Conservation (phyloP, 2,113 vertebrate genomes). For the Zosterops lateralis region DNA sequence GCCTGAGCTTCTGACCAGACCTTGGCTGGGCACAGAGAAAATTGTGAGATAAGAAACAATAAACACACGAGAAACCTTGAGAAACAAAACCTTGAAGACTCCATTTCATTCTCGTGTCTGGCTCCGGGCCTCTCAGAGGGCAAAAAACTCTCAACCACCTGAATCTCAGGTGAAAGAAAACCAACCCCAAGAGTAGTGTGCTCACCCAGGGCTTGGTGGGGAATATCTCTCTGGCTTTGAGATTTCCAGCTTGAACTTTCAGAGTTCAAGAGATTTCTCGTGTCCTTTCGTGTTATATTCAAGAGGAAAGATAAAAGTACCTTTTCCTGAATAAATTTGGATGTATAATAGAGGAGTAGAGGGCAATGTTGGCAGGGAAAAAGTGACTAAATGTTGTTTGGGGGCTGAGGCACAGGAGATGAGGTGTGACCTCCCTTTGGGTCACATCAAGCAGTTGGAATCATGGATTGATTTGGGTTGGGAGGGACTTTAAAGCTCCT, state of each 20-base stretch:
- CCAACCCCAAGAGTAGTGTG: no score
- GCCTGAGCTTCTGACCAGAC: no score
- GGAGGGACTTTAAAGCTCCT: background rate
- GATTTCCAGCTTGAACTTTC: background rate
- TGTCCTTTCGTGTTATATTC: fast-evolving
- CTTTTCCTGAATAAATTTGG: background rate
- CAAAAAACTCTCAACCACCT: no score
- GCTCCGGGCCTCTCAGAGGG: no score
- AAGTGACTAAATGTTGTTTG: background rate
- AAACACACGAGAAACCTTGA: no score
- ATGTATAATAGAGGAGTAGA: background rate
- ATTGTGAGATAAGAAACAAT: no score
- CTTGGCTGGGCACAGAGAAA: no score
- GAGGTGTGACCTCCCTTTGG: background rate
- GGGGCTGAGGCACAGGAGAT: fast-evolving
- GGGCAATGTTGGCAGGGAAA: background rate
- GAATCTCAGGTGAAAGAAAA: no score
- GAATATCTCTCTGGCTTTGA: background rate
- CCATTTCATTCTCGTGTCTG: no score
- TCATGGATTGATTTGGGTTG: background rate
- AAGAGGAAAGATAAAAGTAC: background rate
- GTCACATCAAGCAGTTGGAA: background rate
- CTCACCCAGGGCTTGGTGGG: background rate
- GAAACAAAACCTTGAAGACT: no score
- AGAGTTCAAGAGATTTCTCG: background rate